Evolutionary conservation across 2,797 vertebrate species (phyloP), one percentile per base, ranked within the genome.

Genomic region (Intellagama lesueurii): DNA sequence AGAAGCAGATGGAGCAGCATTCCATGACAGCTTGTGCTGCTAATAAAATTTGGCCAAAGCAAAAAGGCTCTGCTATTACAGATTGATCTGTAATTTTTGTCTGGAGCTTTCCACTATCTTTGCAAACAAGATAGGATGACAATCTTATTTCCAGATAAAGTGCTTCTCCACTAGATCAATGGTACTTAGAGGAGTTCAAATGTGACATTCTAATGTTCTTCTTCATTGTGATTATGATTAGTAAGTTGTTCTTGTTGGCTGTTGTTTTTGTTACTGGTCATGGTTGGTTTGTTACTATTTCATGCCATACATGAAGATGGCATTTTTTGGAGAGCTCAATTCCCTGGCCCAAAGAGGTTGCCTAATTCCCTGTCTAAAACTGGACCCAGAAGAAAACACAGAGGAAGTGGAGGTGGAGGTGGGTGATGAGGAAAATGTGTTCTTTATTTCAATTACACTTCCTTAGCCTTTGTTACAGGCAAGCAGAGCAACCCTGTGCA

Each of bases 81-180:
- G 22, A 32, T 89, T 91, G 49, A 60, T 40, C 82, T 86, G 3
- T 89, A 85, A 9, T 87, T 35, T 17, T 82, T 64, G 76, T 87
- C 49, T 70, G 77, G 17, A 85, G 5, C 2, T 91, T 93, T 89
- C 89, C 77, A 16, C 40, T 72, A 0, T 52, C n/a, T 1, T 69
- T 93, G 68, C 81, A 83, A 87, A 86, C 70, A 83, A 69, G 86
- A 12, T 88, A 86, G 3, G 87, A 40, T 92, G 26, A 30, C 47
- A 14, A 30, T 70, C 7, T 84, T 75, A 30, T 44, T 88, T 77
- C 72, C 85, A 80, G 68, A 49, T 68, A 32, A n/a, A 91, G 12
- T 70, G 78, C 91, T 93, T 92, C 66, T 22, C 76, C 64, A 88
- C 0, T 6, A 0, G 0, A 6, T 17, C 86, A 77, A 87, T 79